Percentiles rank a stretch among this genome's conserved stretches.
Conservation (phyloP, 2,888 invertebrate genomes). For the Eristalis arbustorum region DNA sequence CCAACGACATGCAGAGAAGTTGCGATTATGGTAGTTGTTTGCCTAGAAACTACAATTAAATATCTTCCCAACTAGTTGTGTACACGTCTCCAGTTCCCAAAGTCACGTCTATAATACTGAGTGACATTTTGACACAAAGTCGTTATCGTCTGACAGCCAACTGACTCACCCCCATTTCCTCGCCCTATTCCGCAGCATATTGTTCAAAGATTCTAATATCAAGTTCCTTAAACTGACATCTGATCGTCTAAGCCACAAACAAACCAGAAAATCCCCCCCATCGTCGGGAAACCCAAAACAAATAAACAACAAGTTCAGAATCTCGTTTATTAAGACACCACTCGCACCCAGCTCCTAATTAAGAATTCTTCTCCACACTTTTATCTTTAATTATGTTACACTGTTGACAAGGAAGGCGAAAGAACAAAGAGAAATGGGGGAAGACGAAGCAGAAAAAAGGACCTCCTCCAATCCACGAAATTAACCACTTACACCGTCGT, state of each 20-base stretch:
- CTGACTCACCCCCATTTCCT: no score
- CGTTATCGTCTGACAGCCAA: no score
- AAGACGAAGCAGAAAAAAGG: not conserved
- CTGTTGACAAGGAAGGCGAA: not conserved
- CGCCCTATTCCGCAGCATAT: not conserved
- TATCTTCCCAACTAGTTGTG: no score
- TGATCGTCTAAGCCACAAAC: conserved; percentile 5
- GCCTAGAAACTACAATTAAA: no score
- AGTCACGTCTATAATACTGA: no score
- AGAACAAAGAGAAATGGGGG: not conserved
- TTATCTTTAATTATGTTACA: conserved; percentile 17
- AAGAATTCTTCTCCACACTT: conserved; percentile 16
- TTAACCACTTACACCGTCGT: conserved; percentile 31
- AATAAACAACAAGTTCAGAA: conserved; percentile 11
- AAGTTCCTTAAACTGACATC: not conserved
- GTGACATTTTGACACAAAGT: no score
- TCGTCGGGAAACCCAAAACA: not conserved
- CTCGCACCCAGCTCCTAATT: conserved; percentile 28
- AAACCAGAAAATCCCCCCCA: not conserved
- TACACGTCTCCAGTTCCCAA: no score
- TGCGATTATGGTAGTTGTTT: no score
- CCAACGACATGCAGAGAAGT: no score
- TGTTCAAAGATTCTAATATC: not conserved
- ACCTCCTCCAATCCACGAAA: conserved; percentile 23
- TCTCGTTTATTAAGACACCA: conserved; percentile 16